A percentile compares a stretch with the other conserved stretches of the same genome.
phyloP scores from a whole-genome alignment of 2,797 vertebrate species.

The Leptatherina wallacei region DNA sequence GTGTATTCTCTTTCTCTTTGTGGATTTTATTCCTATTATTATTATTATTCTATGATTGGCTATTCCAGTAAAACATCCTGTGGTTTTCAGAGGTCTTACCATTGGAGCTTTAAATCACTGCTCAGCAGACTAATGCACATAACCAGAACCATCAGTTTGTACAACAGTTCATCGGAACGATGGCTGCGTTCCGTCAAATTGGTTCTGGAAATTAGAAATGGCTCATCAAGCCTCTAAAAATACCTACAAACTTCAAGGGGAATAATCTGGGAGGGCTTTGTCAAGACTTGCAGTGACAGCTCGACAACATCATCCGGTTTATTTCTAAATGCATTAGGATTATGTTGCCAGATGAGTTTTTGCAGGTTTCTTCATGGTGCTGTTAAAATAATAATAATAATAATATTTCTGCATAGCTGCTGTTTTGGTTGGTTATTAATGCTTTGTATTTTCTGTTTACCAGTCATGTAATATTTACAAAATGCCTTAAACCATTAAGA shows the following conservation, averaged over 20 bases:
- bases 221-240: not conserved
- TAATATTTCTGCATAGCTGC: not conserved
- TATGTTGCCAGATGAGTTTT: not conserved
- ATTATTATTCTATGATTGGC: too few relatives aligned
- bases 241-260: not conserved
- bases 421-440: not conserved
- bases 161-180: not conserved
- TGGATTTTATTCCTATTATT: not conserved
- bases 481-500: too few relatives aligned
- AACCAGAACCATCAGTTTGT: constrained; percentile 9
- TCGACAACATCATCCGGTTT: not conserved
- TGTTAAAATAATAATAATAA: not conserved
- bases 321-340: not conserved
- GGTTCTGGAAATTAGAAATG: constrained; percentile 7
- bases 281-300: not conserved
- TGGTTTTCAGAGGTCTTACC: not conserved
- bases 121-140: not conserved
- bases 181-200: not conserved
- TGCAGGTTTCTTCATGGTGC: not conserved
- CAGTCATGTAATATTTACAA: not conserved
- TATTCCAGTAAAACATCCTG: not conserved
- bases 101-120: not conserved
- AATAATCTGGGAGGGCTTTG: not conserved
- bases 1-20: too few relatives aligned
- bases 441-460: not conserved